Evolutionary conservation across 2,113 vertebrate species (phyloP).

Genomic region (Piliocolobus tephrosceles): DNA sequence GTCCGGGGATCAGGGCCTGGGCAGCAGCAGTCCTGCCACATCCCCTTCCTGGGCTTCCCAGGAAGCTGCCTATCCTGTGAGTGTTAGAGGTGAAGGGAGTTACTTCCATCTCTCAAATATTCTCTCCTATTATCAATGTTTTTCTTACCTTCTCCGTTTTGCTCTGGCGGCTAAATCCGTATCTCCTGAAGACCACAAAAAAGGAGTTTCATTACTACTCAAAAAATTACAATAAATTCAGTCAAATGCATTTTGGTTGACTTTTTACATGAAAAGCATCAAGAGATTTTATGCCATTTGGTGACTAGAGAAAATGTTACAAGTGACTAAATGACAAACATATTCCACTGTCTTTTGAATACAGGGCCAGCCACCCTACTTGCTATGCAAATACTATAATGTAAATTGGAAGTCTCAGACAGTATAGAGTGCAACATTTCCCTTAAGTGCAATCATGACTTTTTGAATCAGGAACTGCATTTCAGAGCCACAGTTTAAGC

Average conservation of each 20-base stretch:
- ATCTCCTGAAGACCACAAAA: constrained; percentile 86
- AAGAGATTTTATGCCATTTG: neutral
- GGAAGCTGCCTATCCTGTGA: neutral
- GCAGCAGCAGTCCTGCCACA: neutral
- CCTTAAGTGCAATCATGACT: neutral
- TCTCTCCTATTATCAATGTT: neutral
- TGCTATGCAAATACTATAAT: neutral
- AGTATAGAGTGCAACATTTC: neutral
- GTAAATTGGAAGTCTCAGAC: neutral
- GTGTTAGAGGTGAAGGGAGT: neutral
- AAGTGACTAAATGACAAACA: neutral
- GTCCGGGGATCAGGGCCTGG: neutral
- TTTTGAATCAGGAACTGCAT: neutral
- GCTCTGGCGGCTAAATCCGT: constrained; percentile 92
- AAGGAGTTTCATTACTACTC: constrained; percentile 48
- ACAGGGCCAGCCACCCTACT: neutral
- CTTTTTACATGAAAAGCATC: constrained; percentile 26
- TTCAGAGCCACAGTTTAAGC: neutral
- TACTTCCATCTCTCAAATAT: neutral
- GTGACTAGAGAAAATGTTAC: neutral
- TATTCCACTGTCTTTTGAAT: neutral
- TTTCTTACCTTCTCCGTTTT: constrained; percentile 91
- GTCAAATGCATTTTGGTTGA: constrained; percentile 29
- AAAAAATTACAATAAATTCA: neutral
- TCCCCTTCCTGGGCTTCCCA: neutral